Base-by-base conservation (phyloP, 2,797 vertebrate species). In the Fratercula arctica region DNA sequence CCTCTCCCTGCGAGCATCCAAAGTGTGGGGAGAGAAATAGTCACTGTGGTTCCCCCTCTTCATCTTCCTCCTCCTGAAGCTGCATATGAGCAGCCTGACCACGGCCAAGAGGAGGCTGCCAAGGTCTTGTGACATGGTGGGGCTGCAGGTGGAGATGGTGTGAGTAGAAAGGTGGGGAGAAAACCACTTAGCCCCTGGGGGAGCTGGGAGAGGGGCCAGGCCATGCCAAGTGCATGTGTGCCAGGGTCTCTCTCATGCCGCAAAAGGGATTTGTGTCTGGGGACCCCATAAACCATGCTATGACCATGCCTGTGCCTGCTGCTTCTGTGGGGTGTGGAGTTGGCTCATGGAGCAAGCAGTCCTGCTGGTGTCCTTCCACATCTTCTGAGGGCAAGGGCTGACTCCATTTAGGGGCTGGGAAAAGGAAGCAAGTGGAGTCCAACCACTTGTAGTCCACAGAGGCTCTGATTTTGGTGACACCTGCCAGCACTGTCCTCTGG, bases 311-410 rank as follows among this genome's bases (percentile, higher is more conserved):
- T 20, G 10, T 69, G 18, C 19, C 56, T 50, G 39, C 41, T 50
- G 28, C 37, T 85, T 43, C 51, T 67, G 33, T 1, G 1, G 31
- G 15, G 5, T 11, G 14, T 81, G 60, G 18, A 37, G 33, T 0
- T 67, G 21, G 39, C 28, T 68, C 70, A 21, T 11, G 35, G 70
- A 63, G 11, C 7, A 7, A 41, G n/a, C 28, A n/a, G 43, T 59
- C 26, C 63, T 43, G 3, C 9, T 76, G 35, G 8, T 68, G 59
- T 90, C 46, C 54, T 53, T 86, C 45, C 46, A 5, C 14, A 64
- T 77, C 56, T 82, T 79, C 54, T 63, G 46, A 76, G 33, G 10
- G 29, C 60, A 53, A 64, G 7, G 41, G 10, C 19, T 81, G 64
- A 43, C 17, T 74, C 60, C 39, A 9, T 35, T 60, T 54, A 43